Conservation (phyloP, 2,113 vertebrate genomes). For the Dascyllus trimaculatus region DNA sequence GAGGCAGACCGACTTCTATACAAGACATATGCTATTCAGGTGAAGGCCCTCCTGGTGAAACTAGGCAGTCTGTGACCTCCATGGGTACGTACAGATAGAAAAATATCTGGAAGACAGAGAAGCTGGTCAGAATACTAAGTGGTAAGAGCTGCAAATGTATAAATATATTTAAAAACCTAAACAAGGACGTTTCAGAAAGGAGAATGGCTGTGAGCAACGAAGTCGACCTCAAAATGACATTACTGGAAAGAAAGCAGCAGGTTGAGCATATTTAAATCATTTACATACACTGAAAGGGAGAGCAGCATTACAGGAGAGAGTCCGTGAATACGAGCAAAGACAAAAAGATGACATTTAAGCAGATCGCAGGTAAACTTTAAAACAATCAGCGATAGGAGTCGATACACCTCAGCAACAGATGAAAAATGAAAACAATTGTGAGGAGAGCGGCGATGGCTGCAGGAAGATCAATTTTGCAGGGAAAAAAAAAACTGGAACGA, state of each 20-base stretch:
- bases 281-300: background rate
- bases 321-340: background rate
- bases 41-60: slow-evolving; percentile 5
- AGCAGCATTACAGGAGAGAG: background rate
- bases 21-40: slow-evolving; percentile 26
- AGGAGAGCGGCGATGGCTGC: background rate
- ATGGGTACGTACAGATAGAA: slow-evolving; percentile 2
- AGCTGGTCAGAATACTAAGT: background rate
- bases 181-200: slow-evolving; percentile 8
- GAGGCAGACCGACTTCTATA: background rate
- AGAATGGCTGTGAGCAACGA: background rate
- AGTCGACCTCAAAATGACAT: background rate
- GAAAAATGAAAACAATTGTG: slow-evolving; percentile 49
- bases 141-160: background rate
- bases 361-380: slow-evolving; percentile 28
- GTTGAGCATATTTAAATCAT: slow-evolving; percentile 7
- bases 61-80: slow-evolving; percentile 17
- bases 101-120: slow-evolving; percentile 17
- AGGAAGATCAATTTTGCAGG: slow-evolving; percentile 48
- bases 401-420: slow-evolving; percentile 39
- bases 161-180: background rate
- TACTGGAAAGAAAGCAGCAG: background rate
- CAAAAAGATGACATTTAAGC: slow-evolving; percentile 10
- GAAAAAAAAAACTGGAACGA: slow-evolving; percentile 30
- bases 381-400: slow-evolving; percentile 29